Evolutionary conservation across 2,113 vertebrate species (phyloP).

Genomic region (Tor tambroides): DNA sequence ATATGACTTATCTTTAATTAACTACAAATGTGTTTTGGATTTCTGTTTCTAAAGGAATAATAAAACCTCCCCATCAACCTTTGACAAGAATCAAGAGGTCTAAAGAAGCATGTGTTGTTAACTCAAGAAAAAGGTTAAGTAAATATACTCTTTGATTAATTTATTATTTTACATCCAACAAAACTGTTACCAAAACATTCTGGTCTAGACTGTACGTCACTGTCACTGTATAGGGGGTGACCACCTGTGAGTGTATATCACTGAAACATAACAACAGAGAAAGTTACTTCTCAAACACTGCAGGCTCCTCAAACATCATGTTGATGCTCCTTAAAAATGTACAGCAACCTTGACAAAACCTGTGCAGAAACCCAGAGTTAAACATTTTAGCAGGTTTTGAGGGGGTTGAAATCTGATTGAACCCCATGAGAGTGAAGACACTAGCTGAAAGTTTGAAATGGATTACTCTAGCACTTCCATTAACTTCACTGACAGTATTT

Average conservation of each 20-base stretch:
- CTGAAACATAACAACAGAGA: neutral
- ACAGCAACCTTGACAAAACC: constrained; percentile 26
- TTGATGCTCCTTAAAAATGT: neutral
- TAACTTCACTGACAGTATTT: constrained; percentile 37
- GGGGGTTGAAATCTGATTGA: constrained; percentile 18
- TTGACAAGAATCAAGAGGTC: neutral
- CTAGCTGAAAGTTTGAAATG: neutral
- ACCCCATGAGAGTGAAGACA: neutral
- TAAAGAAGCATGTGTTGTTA: neutral
- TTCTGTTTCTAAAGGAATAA: neutral
- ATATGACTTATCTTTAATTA: neutral
- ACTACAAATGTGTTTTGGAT: neutral
- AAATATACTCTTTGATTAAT: neutral
- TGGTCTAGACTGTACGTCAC: neutral
- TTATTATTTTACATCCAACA: neutral
- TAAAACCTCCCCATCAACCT: neutral
- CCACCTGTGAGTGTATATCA: neutral
- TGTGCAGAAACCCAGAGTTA: constrained; percentile 4
- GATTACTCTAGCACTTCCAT: neutral
- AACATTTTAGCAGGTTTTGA: neutral
- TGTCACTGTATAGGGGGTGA: neutral
- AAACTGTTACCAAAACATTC: neutral
- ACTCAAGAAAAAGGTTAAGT: constrained; percentile 5
- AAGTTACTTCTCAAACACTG: neutral
- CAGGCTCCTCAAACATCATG: neutral